Evolutionary conservation across 2,888 invertebrate genomes (phyloP).

Genomic region (Rhaphigaster nebulosa): DNA sequence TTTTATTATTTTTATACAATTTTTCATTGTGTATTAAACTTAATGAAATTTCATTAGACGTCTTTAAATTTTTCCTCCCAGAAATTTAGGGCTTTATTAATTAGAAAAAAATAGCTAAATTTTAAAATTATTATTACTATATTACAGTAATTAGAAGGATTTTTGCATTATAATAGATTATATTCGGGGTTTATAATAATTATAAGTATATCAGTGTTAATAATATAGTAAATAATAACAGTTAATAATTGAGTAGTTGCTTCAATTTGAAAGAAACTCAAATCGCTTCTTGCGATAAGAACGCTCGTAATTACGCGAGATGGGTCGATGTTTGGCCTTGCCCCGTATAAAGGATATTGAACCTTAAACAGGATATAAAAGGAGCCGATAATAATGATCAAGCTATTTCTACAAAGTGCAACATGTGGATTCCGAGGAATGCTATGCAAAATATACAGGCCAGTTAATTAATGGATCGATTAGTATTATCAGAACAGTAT

Average conservation of each 20-base stretch:
- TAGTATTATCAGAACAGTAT: too few relatives aligned
- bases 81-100: too few relatives aligned
- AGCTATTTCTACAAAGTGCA: neutral
- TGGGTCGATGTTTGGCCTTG: neutral
- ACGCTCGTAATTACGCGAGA: neutral
- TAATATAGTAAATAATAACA: neutral
- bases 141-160: too few relatives aligned
- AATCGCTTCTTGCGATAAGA: neutral
- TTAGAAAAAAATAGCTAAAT: too few relatives aligned
- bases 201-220: neutral
- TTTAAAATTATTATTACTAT: too few relatives aligned
- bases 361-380: slow-evolving; percentile 13
- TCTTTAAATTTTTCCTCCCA: too few relatives aligned
- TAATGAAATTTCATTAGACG: too few relatives aligned
- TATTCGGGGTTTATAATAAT: too few relatives aligned
- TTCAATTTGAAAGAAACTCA: neutral
- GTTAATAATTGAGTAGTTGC: neutral
- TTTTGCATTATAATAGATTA: too few relatives aligned
- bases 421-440: neutral
- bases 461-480: too few relatives aligned
- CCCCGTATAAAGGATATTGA: neutral
- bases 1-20: too few relatives aligned
- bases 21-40: too few relatives aligned
- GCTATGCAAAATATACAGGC: neutral
- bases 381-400: neutral